A percentile compares a stretch with the other conserved stretches of the same genome.
Conservation (phyloP, 2,797 vertebrate species). For the Parambassis ranga region DNA sequence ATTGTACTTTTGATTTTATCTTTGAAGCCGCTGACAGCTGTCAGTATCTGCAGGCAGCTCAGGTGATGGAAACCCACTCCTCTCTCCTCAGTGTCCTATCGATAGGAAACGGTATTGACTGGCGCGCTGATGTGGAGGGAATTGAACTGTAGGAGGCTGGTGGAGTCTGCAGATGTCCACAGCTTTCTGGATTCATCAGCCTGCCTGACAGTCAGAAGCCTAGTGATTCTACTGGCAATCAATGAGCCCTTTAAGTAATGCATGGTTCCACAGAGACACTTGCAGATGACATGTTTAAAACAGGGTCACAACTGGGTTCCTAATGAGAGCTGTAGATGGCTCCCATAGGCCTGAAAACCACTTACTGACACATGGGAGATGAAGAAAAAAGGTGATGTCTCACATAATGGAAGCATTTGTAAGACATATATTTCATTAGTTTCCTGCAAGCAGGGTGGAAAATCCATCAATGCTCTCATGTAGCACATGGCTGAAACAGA, state of each 20-base stretch:
- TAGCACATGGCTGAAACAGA: not conserved
- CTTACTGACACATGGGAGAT: conserved; percentile 55
- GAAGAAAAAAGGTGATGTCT: conserved; percentile 46
- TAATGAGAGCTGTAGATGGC: conserved; percentile 51
- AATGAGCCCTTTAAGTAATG: conserved; percentile 68
- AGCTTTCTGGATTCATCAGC: conserved; percentile 56
- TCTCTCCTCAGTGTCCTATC: conserved; percentile 43
- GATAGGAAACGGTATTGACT: conserved; percentile 60
- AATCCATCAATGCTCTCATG: conserved; percentile 42
- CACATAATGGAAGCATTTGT: conserved; percentile 62
- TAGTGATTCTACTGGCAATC: conserved; percentile 57
- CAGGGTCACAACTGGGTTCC: conserved; percentile 55
- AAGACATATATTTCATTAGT: conserved; percentile 66
- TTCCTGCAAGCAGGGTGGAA: conserved; percentile 36
- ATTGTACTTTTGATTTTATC: conserved; percentile 23
- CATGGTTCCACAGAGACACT: conserved; percentile 33
- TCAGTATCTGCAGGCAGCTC: conserved; percentile 44
- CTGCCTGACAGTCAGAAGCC: conserved; percentile 49
- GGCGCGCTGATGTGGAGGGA: conserved; percentile 44
- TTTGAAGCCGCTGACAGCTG: conserved; percentile 35
- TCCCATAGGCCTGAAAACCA: conserved; percentile 54
- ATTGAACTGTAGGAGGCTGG: conserved; percentile 50
- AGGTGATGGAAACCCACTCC: conserved; percentile 44
- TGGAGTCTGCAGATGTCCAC: conserved; percentile 38
- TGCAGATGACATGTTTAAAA: conserved; percentile 58